These are phyloP conservation scores for Odocoileus virginianus DNA, from an alignment of 2,113 vertebrate genomes.

Conservation along the genomic window DNA sequence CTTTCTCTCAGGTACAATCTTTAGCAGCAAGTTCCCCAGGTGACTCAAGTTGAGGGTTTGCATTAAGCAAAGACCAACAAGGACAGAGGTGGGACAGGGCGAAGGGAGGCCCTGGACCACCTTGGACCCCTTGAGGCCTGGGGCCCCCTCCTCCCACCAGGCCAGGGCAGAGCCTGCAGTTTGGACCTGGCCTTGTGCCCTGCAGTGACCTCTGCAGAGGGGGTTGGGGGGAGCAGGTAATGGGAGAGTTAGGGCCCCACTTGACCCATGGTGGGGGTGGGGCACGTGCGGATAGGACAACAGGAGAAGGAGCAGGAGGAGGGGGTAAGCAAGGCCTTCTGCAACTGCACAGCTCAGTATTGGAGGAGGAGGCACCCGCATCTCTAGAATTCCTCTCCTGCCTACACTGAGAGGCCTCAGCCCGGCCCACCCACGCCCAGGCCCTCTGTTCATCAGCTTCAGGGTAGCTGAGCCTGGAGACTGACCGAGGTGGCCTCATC, in stretches of 20 bases:
- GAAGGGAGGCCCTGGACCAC: background rate
- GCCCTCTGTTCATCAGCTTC: background rate
- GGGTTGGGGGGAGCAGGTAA: no score
- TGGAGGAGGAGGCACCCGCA: background rate
- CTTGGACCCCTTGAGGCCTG: background rate
- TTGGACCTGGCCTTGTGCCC: background rate
- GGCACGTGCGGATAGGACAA: no score
- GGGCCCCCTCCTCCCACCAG: background rate
- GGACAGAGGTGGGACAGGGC: background rate
- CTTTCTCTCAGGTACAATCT: background rate
- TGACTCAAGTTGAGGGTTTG: background rate
- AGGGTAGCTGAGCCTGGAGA: background rate
- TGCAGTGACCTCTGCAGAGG: background rate
- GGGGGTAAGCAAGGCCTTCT: background rate
- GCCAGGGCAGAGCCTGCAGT: background rate
- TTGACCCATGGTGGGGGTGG: no score
- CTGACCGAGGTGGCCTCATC: background rate
- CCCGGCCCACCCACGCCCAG: background rate
- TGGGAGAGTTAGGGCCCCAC: background rate
- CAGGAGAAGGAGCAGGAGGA: background rate
- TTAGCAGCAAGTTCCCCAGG: background rate
- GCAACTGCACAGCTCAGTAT: background rate
- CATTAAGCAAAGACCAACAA: background rate
- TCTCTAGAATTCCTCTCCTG: background rate
- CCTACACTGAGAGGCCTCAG: background rate